These are phyloP conservation scores for Drosophila subquinaria DNA, from an alignment of 2,888 invertebrate species.

Conservation along the genomic window DNA sequence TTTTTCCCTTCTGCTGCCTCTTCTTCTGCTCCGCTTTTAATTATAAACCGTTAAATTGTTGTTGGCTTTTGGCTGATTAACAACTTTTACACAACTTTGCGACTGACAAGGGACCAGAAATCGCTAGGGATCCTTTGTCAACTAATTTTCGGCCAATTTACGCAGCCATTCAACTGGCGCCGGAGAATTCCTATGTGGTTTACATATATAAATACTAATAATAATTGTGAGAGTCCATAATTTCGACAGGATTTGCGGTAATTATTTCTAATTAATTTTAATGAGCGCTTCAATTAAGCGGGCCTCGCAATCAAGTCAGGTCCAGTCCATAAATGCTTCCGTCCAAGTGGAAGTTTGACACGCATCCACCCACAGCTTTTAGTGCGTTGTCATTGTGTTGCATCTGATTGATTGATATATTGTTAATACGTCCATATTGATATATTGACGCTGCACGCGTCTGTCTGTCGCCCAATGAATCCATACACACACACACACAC, in stretches of 20 bases:
- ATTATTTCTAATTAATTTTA: conserved; percentile 71
- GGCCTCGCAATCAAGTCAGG: neutral
- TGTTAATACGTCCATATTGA: conserved; percentile 36
- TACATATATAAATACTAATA: neutral
- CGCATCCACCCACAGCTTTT: neutral
- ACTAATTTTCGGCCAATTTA: conserved; percentile 45
- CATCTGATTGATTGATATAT: conserved; percentile 48
- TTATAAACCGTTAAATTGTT: conserved; percentile 33
- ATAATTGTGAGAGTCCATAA: conserved; percentile 35
- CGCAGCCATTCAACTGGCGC: conserved; percentile 12
- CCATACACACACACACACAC: conserved; percentile 9
- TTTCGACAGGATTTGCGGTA: conserved; percentile 30
- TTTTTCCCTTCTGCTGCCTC: neutral
- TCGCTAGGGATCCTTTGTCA: conserved; percentile 12
- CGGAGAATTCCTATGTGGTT: neutral
- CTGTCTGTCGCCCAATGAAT: neutral
- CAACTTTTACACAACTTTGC: conserved; percentile 35
- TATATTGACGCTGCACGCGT: conserved; percentile 33
- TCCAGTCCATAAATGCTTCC: conserved; percentile 5
- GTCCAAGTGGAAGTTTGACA: neutral
- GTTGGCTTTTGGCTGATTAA: conserved; percentile 57
- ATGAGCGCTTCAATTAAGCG: conserved; percentile 34
- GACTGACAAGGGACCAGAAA: conserved; percentile 14
- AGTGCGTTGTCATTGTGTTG: conserved; percentile 1
- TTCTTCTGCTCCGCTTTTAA: conserved; percentile 21